phyloP scores from a whole-genome alignment of 2,888 invertebrate genomes.

The Eilema sororculum region DNA sequence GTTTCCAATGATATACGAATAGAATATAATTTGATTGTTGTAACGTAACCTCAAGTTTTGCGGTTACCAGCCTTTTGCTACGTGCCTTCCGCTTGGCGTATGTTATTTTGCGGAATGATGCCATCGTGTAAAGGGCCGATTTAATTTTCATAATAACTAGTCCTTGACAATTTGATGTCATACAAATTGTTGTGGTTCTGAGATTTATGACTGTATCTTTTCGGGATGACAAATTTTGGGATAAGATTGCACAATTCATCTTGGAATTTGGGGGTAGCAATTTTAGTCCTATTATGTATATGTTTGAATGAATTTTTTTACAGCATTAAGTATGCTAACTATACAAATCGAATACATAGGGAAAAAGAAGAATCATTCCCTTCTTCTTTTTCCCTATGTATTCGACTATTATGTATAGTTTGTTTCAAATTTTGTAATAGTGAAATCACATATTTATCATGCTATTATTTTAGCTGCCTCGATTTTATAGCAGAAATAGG shows the following conservation, averaged over 20 bases:
- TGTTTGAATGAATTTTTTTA: constrained; percentile 6
- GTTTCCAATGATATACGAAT: constrained; percentile 74
- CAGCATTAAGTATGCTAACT: too few species aligned
- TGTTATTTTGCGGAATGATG: constrained; percentile 63
- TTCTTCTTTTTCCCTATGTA: too few species aligned
- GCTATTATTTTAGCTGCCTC: not conserved
- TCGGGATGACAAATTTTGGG: constrained; percentile 33
- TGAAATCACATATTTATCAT: not conserved
- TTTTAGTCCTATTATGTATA: not conserved
- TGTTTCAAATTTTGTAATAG: too few species aligned
- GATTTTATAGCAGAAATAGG: too few species aligned
- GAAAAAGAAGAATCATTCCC: too few species aligned
- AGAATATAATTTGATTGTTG: constrained; percentile 69
- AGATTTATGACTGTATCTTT: constrained; percentile 63
- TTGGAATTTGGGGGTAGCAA: constrained; percentile 19
- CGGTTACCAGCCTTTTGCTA: constrained; percentile 59
- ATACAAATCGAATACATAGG: too few species aligned
- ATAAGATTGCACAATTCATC: constrained; percentile 21
- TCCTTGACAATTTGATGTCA: constrained; percentile 67
- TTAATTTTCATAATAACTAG: constrained; percentile 73
- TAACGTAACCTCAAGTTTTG: constrained; percentile 64
- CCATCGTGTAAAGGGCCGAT: constrained; percentile 61
- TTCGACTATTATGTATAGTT: too few species aligned
- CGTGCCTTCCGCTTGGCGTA: constrained; percentile 74
- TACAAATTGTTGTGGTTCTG: constrained; percentile 54